Evolutionary conservation across 2,888 invertebrate species (phyloP).

Genomic region (Ichneumon xanthorius): DNA sequence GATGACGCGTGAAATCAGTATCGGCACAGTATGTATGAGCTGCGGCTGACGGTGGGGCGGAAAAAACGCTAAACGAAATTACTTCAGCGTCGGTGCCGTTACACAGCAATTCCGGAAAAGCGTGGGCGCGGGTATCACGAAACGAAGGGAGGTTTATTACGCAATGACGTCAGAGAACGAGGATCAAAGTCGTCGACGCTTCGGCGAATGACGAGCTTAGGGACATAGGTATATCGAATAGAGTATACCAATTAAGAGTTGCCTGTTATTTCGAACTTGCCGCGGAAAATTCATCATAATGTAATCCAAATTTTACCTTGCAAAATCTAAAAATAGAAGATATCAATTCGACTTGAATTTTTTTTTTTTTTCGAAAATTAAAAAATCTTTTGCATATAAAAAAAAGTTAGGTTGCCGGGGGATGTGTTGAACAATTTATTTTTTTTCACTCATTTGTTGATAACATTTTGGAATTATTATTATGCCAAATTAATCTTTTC

Average conservation of each 20-base stretch:
- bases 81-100: background rate
- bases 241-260: background rate
- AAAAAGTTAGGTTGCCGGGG: too few species aligned
- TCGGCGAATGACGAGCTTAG: background rate
- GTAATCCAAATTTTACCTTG: too few species aligned
- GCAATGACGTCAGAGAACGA: constrained; percentile 9
- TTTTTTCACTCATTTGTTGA: too few species aligned
- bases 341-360: too few species aligned
- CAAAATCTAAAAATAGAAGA: too few species aligned
- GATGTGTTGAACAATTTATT: too few species aligned
- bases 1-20: constrained; percentile 23
- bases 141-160: background rate
- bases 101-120: background rate
- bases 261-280: too few species aligned
- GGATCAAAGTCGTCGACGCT: background rate
- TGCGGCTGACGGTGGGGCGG: constrained; percentile 2
- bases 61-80: constrained; percentile 19
- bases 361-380: too few species aligned
- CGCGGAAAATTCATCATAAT: too few species aligned
- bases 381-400: too few species aligned
- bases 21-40: background rate
- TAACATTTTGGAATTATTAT: too few species aligned
- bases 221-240: background rate
- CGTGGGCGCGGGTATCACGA: background rate
- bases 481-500: too few species aligned